Evolutionary conservation across 1,140 invertebrate genomes (phyloP).

Genomic region (Drosophila varians): DNA sequence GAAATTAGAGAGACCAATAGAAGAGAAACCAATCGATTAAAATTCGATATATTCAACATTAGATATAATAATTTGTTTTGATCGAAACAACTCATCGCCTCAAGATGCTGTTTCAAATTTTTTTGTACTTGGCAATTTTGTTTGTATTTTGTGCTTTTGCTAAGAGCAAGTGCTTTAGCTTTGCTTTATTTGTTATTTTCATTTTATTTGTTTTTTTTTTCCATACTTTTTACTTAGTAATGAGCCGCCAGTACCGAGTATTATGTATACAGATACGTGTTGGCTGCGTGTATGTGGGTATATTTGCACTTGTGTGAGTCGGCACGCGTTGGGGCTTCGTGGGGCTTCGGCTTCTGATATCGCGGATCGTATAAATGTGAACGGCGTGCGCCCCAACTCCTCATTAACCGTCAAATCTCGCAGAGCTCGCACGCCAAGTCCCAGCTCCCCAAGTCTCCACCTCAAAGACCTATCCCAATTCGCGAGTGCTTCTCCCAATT

Average conservation of each 20-base stretch:
- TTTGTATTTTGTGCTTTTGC: not conserved
- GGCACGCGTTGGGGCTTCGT: conserved; percentile 24
- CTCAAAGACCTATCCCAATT: not conserved
- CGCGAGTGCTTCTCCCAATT: conserved; percentile 3
- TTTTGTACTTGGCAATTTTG: not conserved
- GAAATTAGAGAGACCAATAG: not conserved
- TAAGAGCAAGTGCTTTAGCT: not conserved
- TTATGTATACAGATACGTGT: not conserved
- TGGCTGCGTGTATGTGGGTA: not conserved
- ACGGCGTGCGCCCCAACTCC: conserved; percentile 19
- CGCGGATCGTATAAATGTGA: conserved; percentile 17
- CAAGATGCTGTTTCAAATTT: not conserved
- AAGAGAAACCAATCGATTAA: conserved; percentile 6
- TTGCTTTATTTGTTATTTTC: not conserved
- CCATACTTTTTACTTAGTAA: not conserved
- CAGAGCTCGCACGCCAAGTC: conserved; percentile 18
- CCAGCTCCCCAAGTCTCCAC: not conserved
- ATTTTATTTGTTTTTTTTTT: no score
- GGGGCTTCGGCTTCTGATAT: conserved; percentile 33
- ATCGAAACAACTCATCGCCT: not conserved
- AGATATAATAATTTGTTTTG: no score
- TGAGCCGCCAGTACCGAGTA: not conserved
- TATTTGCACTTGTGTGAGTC: conserved; percentile 1
- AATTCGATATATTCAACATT: no score
- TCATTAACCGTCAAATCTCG: conserved; percentile 41